Evolutionary conservation across 2,888 invertebrate species (phyloP).

Genomic region (Eucriotettix oculatus): DNA sequence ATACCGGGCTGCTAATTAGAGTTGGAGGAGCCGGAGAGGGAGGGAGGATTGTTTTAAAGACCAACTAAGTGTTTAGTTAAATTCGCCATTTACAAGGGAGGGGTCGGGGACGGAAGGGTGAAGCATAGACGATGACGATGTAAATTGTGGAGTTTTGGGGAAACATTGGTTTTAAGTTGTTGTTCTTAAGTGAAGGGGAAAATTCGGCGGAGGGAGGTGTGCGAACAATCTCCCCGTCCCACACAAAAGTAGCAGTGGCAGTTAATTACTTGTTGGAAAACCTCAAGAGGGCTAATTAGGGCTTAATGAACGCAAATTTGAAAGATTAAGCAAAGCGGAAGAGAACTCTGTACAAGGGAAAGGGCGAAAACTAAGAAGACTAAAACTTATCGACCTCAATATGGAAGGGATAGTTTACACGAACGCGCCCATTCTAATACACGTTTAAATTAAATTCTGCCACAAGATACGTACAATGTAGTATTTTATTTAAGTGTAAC

Average conservation of each 20-base stretch:
- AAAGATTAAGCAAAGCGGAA: neutral
- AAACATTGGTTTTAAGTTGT: neutral
- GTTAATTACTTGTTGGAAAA: neutral
- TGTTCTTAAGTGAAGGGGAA: neutral
- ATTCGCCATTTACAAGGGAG: slow-evolving; percentile 7
- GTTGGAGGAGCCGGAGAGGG: neutral
- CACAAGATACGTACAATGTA: too few relatives aligned
- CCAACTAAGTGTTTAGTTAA: slow-evolving; percentile 11
- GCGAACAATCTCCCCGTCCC: neutral
- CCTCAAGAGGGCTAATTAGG: neutral
- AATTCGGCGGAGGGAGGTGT: neutral
- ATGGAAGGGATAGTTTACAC: too few relatives aligned
- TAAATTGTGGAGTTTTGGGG: neutral
- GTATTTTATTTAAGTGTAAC: too few relatives aligned
- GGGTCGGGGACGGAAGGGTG: neutral
- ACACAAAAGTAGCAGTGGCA: neutral
- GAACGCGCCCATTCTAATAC: too few relatives aligned
- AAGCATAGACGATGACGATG: neutral
- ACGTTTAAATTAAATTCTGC: too few relatives aligned
- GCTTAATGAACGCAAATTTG: neutral
- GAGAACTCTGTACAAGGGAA: neutral
- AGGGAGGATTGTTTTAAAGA: slow-evolving; percentile 11
- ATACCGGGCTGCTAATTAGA: slow-evolving; percentile 1
- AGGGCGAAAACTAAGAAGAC: too few relatives aligned
- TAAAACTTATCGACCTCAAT: too few relatives aligned